Conservation (phyloP, 2,113 vertebrate species). For the Helogale parvula region DNA sequence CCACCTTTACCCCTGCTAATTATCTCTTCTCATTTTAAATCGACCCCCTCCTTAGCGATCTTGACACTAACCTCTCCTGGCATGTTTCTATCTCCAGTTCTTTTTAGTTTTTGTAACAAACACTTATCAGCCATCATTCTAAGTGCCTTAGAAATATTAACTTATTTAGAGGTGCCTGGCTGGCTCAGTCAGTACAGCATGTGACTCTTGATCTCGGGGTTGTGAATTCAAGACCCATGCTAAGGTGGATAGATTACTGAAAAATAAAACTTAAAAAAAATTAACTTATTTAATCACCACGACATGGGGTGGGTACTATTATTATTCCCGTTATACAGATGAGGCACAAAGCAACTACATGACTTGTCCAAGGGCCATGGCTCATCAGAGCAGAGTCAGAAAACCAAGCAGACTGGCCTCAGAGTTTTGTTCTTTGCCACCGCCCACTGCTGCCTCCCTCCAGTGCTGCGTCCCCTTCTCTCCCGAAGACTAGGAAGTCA, state of each 20-base stretch:
- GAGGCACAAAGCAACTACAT: neutral
- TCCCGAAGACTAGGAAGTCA: neutral
- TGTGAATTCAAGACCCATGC: neutral
- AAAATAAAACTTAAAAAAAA: neutral
- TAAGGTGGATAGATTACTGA: neutral
- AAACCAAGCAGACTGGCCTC: neutral
- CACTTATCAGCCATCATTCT: neutral
- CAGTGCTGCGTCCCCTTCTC: neutral
- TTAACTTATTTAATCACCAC: neutral
- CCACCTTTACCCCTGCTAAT: neutral
- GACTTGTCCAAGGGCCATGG: neutral
- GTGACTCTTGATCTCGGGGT: neutral
- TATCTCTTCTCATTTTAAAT: neutral
- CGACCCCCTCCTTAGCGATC: neutral
- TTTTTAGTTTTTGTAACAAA: neutral
- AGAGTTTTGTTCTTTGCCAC: neutral
- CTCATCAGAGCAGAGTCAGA: neutral
- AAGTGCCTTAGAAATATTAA: neutral
- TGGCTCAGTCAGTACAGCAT: neutral
- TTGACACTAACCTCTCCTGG: neutral
- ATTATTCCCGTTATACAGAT: neutral
- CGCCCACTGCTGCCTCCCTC: neutral
- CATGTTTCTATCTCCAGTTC: neutral
- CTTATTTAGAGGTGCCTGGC: neutral
- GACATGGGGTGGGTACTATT: neutral